phyloP scores from a whole-genome alignment of 1,140 invertebrate species.

The Diorhabda carinulata region DNA sequence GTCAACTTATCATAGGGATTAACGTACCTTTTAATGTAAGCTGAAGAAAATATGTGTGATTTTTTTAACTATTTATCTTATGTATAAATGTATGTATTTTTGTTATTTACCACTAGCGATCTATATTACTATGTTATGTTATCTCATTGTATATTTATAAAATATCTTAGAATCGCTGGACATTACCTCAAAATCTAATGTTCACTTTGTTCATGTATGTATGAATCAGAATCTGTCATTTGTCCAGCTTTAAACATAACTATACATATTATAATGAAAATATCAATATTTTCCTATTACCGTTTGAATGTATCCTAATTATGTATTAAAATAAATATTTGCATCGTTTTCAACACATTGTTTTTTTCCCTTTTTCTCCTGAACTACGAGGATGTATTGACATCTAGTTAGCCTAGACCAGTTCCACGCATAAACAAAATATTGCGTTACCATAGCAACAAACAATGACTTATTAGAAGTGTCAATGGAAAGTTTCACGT shows the following conservation, averaged over 20 bases:
- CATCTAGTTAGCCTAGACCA: too few species aligned
- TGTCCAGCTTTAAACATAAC: conserved; percentile 28
- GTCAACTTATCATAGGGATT: conserved; percentile 40
- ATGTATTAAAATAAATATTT: conserved; percentile 48
- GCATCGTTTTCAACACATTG: conserved; percentile 41
- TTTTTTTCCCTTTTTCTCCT: conserved; percentile 4
- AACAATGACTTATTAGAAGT: too few species aligned
- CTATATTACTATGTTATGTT: conserved; percentile 33
- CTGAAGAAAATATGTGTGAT: conserved; percentile 45
- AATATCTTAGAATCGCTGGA: conserved; percentile 27
- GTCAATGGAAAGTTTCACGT: too few species aligned
- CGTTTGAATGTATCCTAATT: conserved; percentile 48
- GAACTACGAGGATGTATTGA: too few species aligned
- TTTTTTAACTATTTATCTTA: conserved; percentile 47
- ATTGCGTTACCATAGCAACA: too few species aligned
- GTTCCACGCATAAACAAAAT: too few species aligned
- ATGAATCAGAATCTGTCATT: background rate
- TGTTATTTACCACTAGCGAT: conserved; percentile 38
- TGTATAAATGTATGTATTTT: conserved; percentile 47
- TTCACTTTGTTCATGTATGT: conserved; percentile 17
- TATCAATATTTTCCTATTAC: conserved; percentile 49
- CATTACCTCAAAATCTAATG: conserved; percentile 27
- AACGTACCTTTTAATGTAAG: conserved; percentile 47
- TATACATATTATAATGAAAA: conserved; percentile 40
- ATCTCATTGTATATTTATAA: conserved; percentile 43